phyloP scores from a whole-genome alignment of 2,113 vertebrate species.

The Odocoileus hemionus region DNA sequence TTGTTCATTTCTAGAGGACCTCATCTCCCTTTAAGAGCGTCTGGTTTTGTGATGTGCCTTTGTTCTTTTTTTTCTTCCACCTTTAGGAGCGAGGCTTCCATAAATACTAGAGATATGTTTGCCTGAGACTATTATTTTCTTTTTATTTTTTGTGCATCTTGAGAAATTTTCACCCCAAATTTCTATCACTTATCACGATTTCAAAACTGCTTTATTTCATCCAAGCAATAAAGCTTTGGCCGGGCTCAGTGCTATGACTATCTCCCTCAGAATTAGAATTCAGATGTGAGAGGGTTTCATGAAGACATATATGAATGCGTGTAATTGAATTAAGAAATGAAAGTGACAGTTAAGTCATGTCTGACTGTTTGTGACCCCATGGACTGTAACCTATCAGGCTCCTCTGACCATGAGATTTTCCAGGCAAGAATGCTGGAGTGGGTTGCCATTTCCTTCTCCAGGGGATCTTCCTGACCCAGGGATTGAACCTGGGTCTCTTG shows the following conservation, averaged over 20 bases:
- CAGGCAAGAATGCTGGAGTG: background rate
- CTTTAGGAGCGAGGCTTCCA: background rate
- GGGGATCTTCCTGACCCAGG: background rate
- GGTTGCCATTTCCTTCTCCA: background rate
- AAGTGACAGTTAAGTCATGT: background rate
- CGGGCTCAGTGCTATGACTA: background rate
- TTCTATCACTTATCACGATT: background rate
- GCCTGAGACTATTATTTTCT: background rate
- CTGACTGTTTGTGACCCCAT: background rate
- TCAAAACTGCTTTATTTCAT: background rate
- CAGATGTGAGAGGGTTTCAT: background rate
- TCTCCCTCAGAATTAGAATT: background rate
- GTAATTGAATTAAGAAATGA: slow-evolving; percentile 10
- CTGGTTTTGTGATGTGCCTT: background rate
- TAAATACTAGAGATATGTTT: background rate
- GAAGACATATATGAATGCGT: background rate
- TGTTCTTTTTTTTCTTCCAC: background rate
- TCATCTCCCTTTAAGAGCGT: background rate
- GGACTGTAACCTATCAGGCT: background rate
- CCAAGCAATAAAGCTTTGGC: background rate
- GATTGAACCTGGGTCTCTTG: background rate
- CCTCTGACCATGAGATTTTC: background rate
- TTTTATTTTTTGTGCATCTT: background rate
- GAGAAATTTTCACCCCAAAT: background rate
- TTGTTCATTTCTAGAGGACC: background rate